A percentile compares a stretch with the other conserved stretches of the same genome.
phyloP scores from a whole-genome alignment of 1,140 invertebrate species.

The Megalonaias nervosa region DNA sequence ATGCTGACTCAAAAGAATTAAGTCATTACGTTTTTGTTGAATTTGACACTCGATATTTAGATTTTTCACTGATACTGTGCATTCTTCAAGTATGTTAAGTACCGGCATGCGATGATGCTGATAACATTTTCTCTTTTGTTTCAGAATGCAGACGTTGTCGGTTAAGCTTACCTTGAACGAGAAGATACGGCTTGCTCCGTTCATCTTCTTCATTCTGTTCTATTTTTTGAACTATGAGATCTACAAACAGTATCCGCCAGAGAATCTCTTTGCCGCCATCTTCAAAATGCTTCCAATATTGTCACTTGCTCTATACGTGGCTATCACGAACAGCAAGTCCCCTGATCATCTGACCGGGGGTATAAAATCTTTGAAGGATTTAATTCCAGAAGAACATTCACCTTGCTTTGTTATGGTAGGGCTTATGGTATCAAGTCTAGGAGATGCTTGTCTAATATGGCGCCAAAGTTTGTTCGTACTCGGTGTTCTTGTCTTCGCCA shows the following conservation, averaged over 20 bases:
- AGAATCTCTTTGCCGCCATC: conserved; percentile 29
- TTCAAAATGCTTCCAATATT: conserved; percentile 39
- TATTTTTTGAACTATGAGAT: too few species aligned
- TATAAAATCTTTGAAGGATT: neutral
- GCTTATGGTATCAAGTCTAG: conserved; percentile 35
- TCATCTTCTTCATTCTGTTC: too few species aligned
- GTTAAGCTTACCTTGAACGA: too few species aligned
- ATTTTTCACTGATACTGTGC: too few species aligned
- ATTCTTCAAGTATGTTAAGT: too few species aligned
- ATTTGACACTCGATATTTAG: too few species aligned
- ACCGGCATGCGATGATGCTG: too few species aligned
- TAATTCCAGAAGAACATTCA: conserved; percentile 17
- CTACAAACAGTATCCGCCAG: conserved; percentile 20
- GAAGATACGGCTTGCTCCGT: too few species aligned
- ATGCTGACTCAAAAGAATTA: too few species aligned
- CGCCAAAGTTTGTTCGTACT: conserved; percentile 38
- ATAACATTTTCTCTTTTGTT: too few species aligned
- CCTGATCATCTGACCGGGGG: conserved; percentile 2
- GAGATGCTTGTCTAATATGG: conserved; percentile 45
- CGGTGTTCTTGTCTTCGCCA: conserved; percentile 37
- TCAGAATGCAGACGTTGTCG: too few species aligned
- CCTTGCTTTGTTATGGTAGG: conserved; percentile 20
- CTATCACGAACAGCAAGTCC: conserved; percentile 14
- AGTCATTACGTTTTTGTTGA: too few species aligned
- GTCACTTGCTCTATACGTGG: conserved; percentile 25